Base-by-base conservation (phyloP, 2,113 vertebrate species). In the Cisticola juncidis region DNA sequence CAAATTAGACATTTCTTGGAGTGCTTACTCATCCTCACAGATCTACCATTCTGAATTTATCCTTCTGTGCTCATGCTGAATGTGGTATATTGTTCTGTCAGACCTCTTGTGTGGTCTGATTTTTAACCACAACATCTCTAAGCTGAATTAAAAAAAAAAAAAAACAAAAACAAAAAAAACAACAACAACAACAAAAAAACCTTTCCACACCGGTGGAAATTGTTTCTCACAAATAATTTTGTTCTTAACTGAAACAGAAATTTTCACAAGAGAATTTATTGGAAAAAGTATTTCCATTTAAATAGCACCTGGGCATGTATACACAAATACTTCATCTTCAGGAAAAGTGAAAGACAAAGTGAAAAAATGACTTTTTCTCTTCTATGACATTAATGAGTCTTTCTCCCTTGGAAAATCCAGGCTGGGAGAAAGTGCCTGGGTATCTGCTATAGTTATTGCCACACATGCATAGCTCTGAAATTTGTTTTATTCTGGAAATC, bases 41-140 rank as follows among this genome's bases (percentile, higher is more conserved):
- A 33, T 38, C 31, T 35, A 20, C 25, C 6, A 14, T 21, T 56
- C 79, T 44, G 47, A 71, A 29, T 66, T 85, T 42, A 42, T 42
- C 12, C 31, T 25, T 66, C 35, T 40, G 14, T 35, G 5, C 12
- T 42, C 50, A 47, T 56, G 9, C 26, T 42, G n/a, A 51, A 56
- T 17, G 16, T n/a, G 23, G 42, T 58, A 10, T 7, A 25, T 25
- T 17, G 7, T n/a, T 71, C 57, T 50, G 28, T 36, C 31, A 88
- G 22, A 76, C 6, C 40, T 79, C 58, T 58, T 13, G 21, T 35
- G 81, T 71, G 51, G 15, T 56, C 66, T 54, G 14, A 51, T 53
- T 92, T 95, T 92, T 69, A 95, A 86, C 22, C 68, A 48, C n/a
- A 60, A 14, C 14, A n/a, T 9, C 25, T 80, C 54, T 53, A 68